Evolutionary conservation across 2,888 invertebrate genomes (phyloP).

Genomic region (Cryptosula pallasiana): DNA sequence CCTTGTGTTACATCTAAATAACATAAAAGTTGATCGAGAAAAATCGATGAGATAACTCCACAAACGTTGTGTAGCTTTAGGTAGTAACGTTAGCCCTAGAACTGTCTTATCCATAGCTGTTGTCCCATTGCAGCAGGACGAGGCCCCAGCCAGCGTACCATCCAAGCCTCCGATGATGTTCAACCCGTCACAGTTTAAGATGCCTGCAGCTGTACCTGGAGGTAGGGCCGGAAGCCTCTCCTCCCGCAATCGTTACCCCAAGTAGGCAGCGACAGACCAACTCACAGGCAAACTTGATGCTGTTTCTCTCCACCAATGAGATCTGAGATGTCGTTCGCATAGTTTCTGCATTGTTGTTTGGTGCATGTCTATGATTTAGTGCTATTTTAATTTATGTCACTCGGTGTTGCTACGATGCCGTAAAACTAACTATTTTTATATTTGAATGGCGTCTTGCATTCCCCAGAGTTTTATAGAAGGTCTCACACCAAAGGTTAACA

Average conservation of each 20-base stretch:
- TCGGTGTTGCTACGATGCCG: neutral
- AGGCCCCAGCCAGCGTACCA: conserved; percentile 25
- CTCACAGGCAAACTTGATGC: no score
- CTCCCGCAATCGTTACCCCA: neutral
- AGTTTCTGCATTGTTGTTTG: neutral
- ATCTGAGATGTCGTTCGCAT: neutral
- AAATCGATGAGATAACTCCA: no score
- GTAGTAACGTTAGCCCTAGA: no score
- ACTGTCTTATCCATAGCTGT: no score
- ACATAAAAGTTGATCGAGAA: no score
- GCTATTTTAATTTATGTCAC: neutral
- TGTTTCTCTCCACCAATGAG: neutral
- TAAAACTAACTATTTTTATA: neutral
- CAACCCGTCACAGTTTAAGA: conserved; percentile 49
- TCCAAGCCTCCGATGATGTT: conserved; percentile 37
- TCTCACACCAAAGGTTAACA: neutral
- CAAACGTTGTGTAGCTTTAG: no score
- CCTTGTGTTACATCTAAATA: no score
- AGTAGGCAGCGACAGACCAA: neutral
- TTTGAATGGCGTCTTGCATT: neutral
- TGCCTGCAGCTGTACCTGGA: neutral
- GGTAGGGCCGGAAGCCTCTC: neutral
- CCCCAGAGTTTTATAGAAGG: neutral
- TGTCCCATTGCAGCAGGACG: neutral
- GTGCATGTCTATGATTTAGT: neutral